Conservation (phyloP, 2,797 vertebrate genomes). For the Parauchenoglanis ngamensis region DNA sequence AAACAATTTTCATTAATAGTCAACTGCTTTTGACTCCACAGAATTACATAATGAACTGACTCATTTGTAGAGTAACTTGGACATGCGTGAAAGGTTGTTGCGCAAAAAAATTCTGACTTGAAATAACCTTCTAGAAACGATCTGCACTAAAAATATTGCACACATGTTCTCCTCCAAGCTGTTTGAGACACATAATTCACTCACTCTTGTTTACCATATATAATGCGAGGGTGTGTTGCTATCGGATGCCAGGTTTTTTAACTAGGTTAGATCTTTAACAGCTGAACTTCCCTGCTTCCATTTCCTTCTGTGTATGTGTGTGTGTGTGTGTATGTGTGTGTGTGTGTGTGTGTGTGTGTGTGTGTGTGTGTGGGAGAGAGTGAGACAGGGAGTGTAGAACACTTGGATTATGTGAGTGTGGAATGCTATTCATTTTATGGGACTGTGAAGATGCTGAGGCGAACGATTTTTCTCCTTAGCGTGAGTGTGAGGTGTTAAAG, state of each 20-base stretch:
- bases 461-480: conserved; percentile 57
- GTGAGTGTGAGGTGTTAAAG: conserved; percentile 10
- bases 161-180: conserved; percentile 63
- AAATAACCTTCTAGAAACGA: conserved; percentile 22
- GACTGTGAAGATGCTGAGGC: conserved; percentile 70
- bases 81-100: neutral
- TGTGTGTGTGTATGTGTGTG: neutral
- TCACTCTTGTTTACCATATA: conserved; percentile 66
- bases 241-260: conserved; percentile 70
- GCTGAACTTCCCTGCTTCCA: conserved; percentile 68
- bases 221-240: conserved; percentile 62
- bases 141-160: conserved; percentile 57
- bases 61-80: neutral
- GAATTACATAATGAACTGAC: neutral
- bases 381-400: conserved; percentile 10
- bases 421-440: conserved; percentile 70
- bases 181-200: conserved; percentile 52
- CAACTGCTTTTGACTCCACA: neutral
- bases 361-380: neutral
- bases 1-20: neutral
- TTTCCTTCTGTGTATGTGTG: conserved; percentile 45
- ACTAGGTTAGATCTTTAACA: conserved; percentile 71
- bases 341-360: neutral
- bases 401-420: conserved; percentile 65
- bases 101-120: neutral